Evolutionary conservation across 2,113 vertebrate species (phyloP), one percentile per base, ranked within the genome.

Genomic region (Erythrolamprus reginae): DNA sequence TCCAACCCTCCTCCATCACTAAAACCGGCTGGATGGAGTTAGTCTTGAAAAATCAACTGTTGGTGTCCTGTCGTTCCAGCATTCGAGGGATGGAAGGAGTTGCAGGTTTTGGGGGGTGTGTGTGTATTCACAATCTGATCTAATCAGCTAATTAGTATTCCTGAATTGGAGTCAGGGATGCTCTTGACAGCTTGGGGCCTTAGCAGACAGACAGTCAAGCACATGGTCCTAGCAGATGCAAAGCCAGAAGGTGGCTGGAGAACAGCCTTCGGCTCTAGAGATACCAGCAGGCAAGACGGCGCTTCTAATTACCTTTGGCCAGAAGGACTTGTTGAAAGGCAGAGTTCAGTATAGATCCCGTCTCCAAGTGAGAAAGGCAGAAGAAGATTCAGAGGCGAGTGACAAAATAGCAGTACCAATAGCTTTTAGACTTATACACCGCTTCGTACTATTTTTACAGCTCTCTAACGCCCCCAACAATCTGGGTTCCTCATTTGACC

Each of bases 141-240:
- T 82, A 90, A 82, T 33, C 8, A 28, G 65, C 58, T 82, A 82
- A 87, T 90, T 82, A 33, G 61, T 65, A 90, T 87, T 90, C 85
- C 51, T 82, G 61, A 38, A 87, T 17, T 42, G 87, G 84, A 88
- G 88, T 70, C 82, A 47, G 55, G 19, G 13, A 85, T 21, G 88
- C 88, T 88, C 33, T 0, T 0, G 82, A 89, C 1, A 0, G 52
- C 0, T 5, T 89, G 92, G 93, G 93, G 90, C 92, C 0, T 0
- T 88, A 42, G 89, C 0, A 28, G 33, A 52, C 19, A 28, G 28
- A 15, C 15, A 82, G 17, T 52, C 17, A 5, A 48, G 51, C 85
- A 52, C 15, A 23, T 86, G 56, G 83, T 26, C 45, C 12, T 33
- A 13, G 47, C 58, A 82, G 61, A 24, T n/a, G 65, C 51, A 33